Base-by-base conservation (phyloP, 2,113 vertebrate genomes). In the Caretta caretta region DNA sequence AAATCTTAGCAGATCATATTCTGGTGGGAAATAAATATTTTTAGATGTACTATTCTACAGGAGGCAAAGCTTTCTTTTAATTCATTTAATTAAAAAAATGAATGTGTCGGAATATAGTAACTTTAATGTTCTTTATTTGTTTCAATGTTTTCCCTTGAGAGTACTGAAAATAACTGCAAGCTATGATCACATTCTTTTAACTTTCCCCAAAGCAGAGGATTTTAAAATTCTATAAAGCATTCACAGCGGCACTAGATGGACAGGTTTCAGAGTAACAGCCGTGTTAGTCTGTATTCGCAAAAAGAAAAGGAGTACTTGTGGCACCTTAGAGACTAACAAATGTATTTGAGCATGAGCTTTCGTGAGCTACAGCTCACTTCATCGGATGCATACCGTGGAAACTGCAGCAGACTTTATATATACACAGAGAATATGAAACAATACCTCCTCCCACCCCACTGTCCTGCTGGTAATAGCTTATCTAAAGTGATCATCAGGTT, bases 61-160 rank as follows among this genome's bases (percentile, higher is more conserved):
- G 50, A 79, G 25, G 29, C 3, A 35, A 76, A 84, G 25, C 16
- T 79, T 78, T 85, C 46, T 82, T 62, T 62, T 78, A 91, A 42
- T 38, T 80, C n/a, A 54, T 59, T 31, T 22, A 12, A 8, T 87
- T 82, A 80, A 91, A 72, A 2, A 22, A 2, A 25, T 25, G 42
- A 48, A 27, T 27, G 1, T 53, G 22, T 80, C 31, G 7, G 46
- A 78, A 13, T 54, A 12, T 11, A 89, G 22, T 4, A 46, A 19
- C 38, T 91, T 87, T 1, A 1, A 46, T 69, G 76, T 49, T 42
- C 17, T 62, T 86, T 4, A 49, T 0, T 56, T 90, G 51, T 90
- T 92, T 53, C 75, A 88, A 80, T 59, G n/a, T 11, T 46, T 89
- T 89, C 95, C 22, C 24, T 84, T 93, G 69, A 84, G 89, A 92